A percentile compares a stretch with the other conserved stretches of the same genome.
Conservation (phyloP, 2,888 invertebrate genomes). For the Altica lythri region DNA sequence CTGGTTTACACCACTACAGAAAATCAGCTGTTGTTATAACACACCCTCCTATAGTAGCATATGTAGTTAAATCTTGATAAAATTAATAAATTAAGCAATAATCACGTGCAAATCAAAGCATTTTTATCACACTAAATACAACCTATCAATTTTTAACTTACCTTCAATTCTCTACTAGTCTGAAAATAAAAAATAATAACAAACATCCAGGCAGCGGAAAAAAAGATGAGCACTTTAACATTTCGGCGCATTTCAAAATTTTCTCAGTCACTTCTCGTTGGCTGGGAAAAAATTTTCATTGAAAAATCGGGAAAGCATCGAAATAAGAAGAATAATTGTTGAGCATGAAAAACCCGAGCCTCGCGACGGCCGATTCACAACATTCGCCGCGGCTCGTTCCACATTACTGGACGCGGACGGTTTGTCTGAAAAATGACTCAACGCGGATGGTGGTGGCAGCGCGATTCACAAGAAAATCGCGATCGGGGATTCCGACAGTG, state of each 20-base stretch:
- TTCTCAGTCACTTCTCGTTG: slow-evolving; percentile 27
- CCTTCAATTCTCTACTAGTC: slow-evolving; percentile 62
- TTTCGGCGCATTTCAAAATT: slow-evolving; percentile 62
- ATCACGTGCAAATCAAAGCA: neutral
- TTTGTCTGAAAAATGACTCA: slow-evolving; percentile 19
- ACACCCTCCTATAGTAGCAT: slow-evolving; percentile 5
- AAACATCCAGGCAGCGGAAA: slow-evolving; percentile 68
- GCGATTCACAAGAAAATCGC: slow-evolving; percentile 25
- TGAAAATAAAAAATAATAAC: slow-evolving; percentile 68
- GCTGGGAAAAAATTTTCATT: slow-evolving; percentile 27
- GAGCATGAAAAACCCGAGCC: slow-evolving; percentile 18
- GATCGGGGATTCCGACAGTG: slow-evolving; percentile 30
- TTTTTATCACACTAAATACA: neutral
- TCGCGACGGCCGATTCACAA: slow-evolving; percentile 13
- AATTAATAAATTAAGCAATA: no score
- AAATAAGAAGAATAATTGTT: slow-evolving; percentile 5
- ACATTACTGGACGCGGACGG: slow-evolving; percentile 25
- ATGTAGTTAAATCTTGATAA: no score
- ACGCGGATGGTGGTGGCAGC: slow-evolving; percentile 7
- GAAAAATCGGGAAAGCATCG: slow-evolving; percentile 26
- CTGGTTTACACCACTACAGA: neutral
- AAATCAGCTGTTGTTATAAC: slow-evolving; percentile 12
- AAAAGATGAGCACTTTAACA: slow-evolving; percentile 64
- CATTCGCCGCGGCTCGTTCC: slow-evolving; percentile 20
- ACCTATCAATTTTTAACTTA: slow-evolving; percentile 44